Evolutionary conservation across 2,113 vertebrate genomes (phyloP).

Genomic region (Tachycineta bicolor): DNA sequence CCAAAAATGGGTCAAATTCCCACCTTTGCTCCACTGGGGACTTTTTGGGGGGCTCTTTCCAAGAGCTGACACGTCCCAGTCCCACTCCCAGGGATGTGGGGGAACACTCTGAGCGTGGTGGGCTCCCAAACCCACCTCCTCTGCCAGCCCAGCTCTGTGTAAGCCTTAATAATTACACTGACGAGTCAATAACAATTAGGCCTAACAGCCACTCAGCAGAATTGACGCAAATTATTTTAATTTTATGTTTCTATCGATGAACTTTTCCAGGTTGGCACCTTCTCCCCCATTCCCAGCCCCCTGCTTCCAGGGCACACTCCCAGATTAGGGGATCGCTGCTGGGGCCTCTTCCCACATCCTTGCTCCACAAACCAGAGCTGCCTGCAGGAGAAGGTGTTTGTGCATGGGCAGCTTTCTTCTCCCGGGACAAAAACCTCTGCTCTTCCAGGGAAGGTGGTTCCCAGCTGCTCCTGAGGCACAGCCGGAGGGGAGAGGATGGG

Average conservation of each 20-base stretch:
- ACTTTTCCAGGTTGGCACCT: slow-evolving; percentile 55
- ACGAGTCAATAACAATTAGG: slow-evolving; percentile 72
- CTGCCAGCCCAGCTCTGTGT: not conserved
- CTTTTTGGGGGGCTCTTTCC: not conserved
- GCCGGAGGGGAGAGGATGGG: not conserved
- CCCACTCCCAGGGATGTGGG: not conserved
- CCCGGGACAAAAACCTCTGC: not conserved
- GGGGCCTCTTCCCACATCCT: not conserved
- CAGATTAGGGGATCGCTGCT: fast-evolving
- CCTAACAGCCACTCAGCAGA: slow-evolving; percentile 74
- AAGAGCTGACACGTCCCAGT: fast-evolving
- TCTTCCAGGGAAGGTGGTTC: not conserved
- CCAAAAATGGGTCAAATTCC: not conserved
- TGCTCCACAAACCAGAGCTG: not conserved
- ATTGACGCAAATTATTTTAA: slow-evolving; percentile 76
- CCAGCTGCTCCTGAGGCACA: not conserved
- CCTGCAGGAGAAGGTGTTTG: not conserved
- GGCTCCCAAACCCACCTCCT: not conserved
- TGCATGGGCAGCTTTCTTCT: not conserved
- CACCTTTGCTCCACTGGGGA: fast-evolving
- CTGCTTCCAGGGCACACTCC: not conserved
- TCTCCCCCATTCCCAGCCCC: not conserved
- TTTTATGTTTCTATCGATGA: slow-evolving; percentile 71
- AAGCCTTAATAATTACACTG: slow-evolving; percentile 61
- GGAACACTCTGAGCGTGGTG: not conserved